phyloP scores from a whole-genome alignment of 2,888 invertebrate species.

The Rotaria sp. region DNA sequence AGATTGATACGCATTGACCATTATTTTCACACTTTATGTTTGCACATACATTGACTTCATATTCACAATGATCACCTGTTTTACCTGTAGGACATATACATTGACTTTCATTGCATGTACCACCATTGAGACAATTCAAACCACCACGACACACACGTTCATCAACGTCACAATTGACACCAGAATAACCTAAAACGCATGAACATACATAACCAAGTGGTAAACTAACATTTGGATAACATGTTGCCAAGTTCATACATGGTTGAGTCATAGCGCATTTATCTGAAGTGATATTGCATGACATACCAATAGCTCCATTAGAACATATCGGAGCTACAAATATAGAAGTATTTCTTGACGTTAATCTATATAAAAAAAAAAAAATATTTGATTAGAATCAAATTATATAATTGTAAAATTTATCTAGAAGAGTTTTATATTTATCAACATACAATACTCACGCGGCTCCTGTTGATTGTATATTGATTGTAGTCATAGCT shows the following conservation, averaged over 20 bases:
- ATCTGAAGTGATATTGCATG: not conserved
- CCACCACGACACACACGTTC: not conserved
- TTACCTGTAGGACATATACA: not conserved
- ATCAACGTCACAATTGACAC: not conserved
- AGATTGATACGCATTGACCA: not conserved
- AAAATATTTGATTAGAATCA: not conserved
- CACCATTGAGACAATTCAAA: slow-evolving; percentile 31
- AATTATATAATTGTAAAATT: too few species aligned
- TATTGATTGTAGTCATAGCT: not conserved
- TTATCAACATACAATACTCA: not conserved
- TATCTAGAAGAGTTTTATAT: not conserved
- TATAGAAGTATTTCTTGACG: not conserved
- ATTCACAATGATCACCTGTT: not conserved
- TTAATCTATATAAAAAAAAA: not conserved
- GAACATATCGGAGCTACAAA: not conserved
- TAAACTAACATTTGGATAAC: not conserved
- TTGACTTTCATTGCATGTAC: slow-evolving; percentile 24
- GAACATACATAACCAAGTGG: not conserved
- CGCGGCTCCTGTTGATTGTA: not conserved
- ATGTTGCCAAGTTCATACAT: not conserved
- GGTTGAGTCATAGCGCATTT: not conserved
- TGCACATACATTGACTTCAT: not conserved
- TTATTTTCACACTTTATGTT: not conserved
- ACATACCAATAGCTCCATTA: not conserved
- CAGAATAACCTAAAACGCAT: not conserved